Evolutionary conservation across 2,888 invertebrate genomes (phyloP).

Genomic region (Drosophila emarginata): DNA sequence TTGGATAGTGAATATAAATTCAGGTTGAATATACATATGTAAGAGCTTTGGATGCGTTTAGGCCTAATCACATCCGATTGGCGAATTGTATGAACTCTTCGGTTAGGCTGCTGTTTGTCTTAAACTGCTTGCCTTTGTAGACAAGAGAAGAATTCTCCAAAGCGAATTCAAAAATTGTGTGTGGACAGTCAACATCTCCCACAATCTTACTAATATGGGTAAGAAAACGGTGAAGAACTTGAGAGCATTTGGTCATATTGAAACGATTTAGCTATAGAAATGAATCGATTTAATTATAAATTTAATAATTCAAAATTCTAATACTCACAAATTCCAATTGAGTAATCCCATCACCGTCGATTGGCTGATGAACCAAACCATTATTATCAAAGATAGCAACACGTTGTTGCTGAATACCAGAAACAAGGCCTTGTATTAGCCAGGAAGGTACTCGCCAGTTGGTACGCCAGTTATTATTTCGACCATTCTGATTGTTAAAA

Average conservation of each 20-base stretch:
- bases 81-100: constrained; percentile 11
- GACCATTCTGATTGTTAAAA: fast-evolving
- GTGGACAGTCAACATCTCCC: constrained; percentile 15
- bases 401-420: background rate
- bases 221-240: background rate
- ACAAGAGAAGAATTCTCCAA: background rate
- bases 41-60: too few relatives aligned
- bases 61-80: background rate
- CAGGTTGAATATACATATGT: too few relatives aligned
- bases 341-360: background rate
- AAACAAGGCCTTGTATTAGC: constrained; percentile 16
- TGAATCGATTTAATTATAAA: background rate
- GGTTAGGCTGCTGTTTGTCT: background rate
- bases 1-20: too few relatives aligned
- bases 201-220: background rate
- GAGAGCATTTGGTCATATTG: background rate
- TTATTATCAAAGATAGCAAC: background rate
- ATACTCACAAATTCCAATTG: background rate
- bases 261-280: background rate
- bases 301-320: background rate
- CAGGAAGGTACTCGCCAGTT: background rate
- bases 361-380: background rate
- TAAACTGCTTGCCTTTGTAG: background rate
- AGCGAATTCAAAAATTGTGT: constrained; percentile 6
- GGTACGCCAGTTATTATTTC: background rate